Evolutionary conservation across 2,113 vertebrate genomes (phyloP), one percentile per base, ranked within the genome.

Genomic region (Gulo gulo): DNA sequence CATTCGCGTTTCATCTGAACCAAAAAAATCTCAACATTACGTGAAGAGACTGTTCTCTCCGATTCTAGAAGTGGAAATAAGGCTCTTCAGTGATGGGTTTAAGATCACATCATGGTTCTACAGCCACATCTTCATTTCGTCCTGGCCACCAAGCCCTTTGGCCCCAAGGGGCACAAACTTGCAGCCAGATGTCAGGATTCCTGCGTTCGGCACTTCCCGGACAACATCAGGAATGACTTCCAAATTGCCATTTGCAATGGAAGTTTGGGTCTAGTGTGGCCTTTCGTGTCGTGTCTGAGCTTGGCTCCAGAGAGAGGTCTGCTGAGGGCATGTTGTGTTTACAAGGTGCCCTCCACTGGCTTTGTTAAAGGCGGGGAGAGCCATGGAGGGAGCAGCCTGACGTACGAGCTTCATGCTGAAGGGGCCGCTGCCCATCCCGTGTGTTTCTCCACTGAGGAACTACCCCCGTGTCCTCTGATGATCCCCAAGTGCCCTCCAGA

Each of bases 1-100:
- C 6, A 59, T 18, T 31, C 47, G 24, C 1, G 1, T 36, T 12
- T 50, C 26, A 23, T 9, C 52, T 42, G 74, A 61, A 15, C 31
- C 63, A 29, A 15, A 16, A 16, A 34, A 2, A 4, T n/a, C 45
- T 45, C 2, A 2, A 34, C 50, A 2, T 4, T 7, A 4, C 1
- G 8, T 0, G 16, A 36, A 52, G 79, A 23, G 16, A 6, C 4
- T 7, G 0, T 36, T 29, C 26, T 21, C 61, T 31, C 57, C 26
- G 2, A 14, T 31, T 29, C 18, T 29, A 55, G 18, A 74, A 21
- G 34, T 45, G 67, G 34, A n/a, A n/a, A 13, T 21, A 31, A 63
- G 14, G 26, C 52, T 92, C 29, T 4, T 31, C 16, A 12, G 34
- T 1, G 20, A 0, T 8, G 0, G 21, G 1, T 11, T 23, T 52